Percentiles rank a stretch among this genome's conserved stretches.
These are phyloP conservation scores for Pseudolycoriella hygida DNA, from an alignment of 2,888 invertebrate species.

Conservation along the genomic window DNA sequence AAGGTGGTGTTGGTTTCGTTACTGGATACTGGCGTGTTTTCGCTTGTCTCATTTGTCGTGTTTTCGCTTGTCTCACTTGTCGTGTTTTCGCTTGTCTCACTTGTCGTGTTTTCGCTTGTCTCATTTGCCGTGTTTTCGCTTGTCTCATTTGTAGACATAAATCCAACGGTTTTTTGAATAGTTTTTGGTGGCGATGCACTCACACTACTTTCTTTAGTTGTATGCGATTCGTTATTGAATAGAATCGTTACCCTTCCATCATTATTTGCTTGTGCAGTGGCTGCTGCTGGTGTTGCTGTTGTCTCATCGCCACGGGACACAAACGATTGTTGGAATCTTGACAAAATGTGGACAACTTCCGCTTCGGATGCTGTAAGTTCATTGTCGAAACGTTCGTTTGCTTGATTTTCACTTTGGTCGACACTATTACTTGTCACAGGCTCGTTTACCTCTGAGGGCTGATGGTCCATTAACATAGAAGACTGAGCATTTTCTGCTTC, in stretches of 20 bases:
- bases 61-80: no score
- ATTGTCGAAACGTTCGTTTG: not conserved
- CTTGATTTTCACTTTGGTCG: not conserved
- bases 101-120: slow-evolving; percentile 1
- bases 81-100: slow-evolving; percentile 1
- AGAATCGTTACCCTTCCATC: slow-evolving; percentile 5
- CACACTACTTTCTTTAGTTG: not conserved
- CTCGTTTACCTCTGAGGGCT: no score
- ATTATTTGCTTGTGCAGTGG: not conserved
- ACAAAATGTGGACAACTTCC: slow-evolving; percentile 24
- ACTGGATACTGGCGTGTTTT: slow-evolving; percentile 8
- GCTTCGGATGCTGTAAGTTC: slow-evolving; percentile 20
- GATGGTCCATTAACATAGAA: no score
- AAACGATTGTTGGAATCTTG: slow-evolving; percentile 21
- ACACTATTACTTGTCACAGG: not conserved
- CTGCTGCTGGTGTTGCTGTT: slow-evolving; percentile 1
- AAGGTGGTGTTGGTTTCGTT: not conserved
- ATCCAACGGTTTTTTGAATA: slow-evolving; percentile 2
- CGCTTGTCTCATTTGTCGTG: not conserved
- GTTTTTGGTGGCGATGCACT: not conserved
- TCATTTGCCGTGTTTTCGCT: no score
- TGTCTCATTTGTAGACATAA: slow-evolving; percentile 3
- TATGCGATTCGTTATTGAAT: slow-evolving; percentile 3
- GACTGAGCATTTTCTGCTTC: not conserved
- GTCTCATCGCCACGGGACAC: not conserved